Base-by-base conservation (phyloP, 92 coral and sea anemone species). In the Scolanthus callimorphus region DNA sequence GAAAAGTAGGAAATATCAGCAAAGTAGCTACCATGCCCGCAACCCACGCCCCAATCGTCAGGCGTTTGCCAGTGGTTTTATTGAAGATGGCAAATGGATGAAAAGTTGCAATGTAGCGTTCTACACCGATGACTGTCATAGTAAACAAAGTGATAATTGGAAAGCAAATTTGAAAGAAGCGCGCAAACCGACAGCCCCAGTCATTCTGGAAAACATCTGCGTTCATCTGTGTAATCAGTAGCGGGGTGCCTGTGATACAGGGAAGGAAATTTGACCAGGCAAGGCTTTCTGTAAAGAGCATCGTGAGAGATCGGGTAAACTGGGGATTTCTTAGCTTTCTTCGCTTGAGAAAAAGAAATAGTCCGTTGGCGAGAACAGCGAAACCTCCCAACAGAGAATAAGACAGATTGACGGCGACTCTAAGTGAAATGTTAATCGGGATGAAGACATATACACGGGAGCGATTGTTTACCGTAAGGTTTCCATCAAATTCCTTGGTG, bases 261-360 rank as follows among this genome's bases (percentile, higher is more conserved):
- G 49, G 51, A 0, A 64, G 43, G 0, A 64, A 29, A 27, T 64
- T 55, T 11, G 71, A 64, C 17, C 45, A 39, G 17, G 71, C 71
- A 23, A 64, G 60, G 20, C 60, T 64, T 11, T 64, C 46, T 28
- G 48, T 38, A 22, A 47, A 65, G 1, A 31, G 37, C 2, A 30
- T 27, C 0, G 57, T 51, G 29, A 65, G 15, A 11, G 20, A n/a
- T 13, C 72, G 29, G 13, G 49, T 65, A 21, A 30, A 63, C 19
- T 25, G 48, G 15, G 26, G 4, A 1, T 2, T 63, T 49, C 38
- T 27, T 30, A 20, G 17, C 47, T 27, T 34, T 4, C 11, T 27
- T 23, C 52, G 23, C 47, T 51, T 64, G 47, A 64, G 48, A 53
- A 27, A 21, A 4, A 64, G 49, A 3, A 49, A 11, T 10, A 51